A percentile compares a stretch with the other conserved stretches of the same genome.
phyloP scores from a whole-genome alignment of 2,113 vertebrate genomes.

The Tauraco erythrolophus region DNA sequence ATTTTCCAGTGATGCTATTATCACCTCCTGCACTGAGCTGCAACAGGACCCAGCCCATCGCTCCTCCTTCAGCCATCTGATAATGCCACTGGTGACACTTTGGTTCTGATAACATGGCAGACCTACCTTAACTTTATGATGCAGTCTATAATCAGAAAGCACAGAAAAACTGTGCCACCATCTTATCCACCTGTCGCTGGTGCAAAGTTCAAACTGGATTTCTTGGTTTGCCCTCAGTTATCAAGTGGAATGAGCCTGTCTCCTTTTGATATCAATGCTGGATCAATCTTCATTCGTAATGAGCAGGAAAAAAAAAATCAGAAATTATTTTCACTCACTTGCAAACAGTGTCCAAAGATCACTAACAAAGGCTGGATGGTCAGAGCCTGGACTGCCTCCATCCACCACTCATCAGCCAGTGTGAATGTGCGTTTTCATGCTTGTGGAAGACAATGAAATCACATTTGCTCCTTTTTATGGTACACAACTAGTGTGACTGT shows the following conservation, averaged over 20 bases:
- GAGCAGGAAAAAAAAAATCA: not conserved
- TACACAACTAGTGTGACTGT: not conserved
- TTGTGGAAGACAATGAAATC: not conserved
- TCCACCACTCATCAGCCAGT: not conserved
- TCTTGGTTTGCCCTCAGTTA: not conserved
- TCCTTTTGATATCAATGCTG: not conserved
- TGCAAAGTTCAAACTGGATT: not conserved
- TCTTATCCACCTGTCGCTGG: fast-evolving
- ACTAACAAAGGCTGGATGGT: not conserved
- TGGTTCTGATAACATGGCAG: not conserved
- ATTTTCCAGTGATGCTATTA: not conserved
- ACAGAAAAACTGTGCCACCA: not conserved
- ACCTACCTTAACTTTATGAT: not conserved
- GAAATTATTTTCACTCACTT: not conserved
- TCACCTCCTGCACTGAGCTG: not conserved
- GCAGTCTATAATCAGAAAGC: not conserved
- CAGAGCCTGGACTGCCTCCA: not conserved
- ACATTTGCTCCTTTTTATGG: not conserved
- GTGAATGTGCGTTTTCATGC: not conserved
- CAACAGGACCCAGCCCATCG: not conserved
- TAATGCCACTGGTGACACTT: not conserved
- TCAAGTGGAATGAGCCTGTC: not conserved
- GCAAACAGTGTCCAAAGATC: not conserved
- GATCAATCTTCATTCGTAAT: not conserved
- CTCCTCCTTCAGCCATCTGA: not conserved